These are phyloP conservation scores for Hemaris fuciformis DNA, from an alignment of 2,888 invertebrate genomes.

Conservation along the genomic window DNA sequence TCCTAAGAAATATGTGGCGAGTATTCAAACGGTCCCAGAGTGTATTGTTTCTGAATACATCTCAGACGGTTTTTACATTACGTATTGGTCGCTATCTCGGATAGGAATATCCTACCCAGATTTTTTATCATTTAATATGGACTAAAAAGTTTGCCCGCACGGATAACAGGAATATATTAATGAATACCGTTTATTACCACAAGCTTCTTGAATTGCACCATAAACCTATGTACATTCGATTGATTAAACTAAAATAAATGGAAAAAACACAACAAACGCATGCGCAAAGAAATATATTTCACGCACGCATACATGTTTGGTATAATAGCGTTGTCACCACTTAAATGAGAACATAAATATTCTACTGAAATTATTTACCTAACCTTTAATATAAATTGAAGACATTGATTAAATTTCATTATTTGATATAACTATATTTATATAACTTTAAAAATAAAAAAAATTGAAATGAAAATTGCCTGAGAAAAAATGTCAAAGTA, in stretches of 20 bases:
- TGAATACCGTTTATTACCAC: constrained; percentile 19
- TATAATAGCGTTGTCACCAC: constrained; percentile 23
- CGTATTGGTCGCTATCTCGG: neutral
- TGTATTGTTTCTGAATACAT: too few species aligned
- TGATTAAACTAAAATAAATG: constrained; percentile 17
- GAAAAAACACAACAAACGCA: constrained; percentile 39
- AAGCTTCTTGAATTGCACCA: constrained; percentile 18
- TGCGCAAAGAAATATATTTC: constrained; percentile 25
- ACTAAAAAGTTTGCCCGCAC: neutral
- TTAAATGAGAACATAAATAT: constrained; percentile 13
- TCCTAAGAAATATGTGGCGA: too few species aligned
- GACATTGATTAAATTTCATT: too few species aligned
- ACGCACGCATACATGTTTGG: constrained; percentile 23
- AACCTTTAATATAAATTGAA: too few species aligned
- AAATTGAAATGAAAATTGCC: too few species aligned
- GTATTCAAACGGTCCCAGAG: too few species aligned
- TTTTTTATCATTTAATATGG: neutral
- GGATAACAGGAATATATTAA: neutral
- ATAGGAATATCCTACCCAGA: neutral
- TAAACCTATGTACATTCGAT: constrained; percentile 26
- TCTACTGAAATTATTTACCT: neutral
- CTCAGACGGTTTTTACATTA: too few species aligned
- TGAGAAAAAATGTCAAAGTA: too few species aligned
- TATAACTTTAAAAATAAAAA: too few species aligned
- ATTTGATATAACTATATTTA: too few species aligned